Evolutionary conservation across 2,113 vertebrate species (phyloP).

Genomic region (Catharus bicknelli): DNA sequence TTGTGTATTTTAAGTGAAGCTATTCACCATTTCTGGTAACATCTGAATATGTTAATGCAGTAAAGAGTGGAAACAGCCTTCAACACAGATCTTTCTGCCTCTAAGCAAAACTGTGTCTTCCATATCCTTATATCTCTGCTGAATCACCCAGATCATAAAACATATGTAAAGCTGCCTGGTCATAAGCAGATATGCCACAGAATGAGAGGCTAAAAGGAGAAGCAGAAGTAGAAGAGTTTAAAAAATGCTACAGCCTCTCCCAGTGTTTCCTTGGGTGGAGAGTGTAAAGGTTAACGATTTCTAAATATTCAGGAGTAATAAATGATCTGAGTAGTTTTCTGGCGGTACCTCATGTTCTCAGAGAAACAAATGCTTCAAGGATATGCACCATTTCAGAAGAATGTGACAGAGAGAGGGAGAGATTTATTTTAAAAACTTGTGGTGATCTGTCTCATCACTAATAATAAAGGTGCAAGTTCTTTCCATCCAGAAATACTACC

Average conservation of each 20-base stretch:
- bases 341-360: slow-evolving; percentile 64
- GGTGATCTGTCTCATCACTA: slow-evolving; percentile 20
- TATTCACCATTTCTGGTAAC: slow-evolving; percentile 26
- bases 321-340: slow-evolving; percentile 68
- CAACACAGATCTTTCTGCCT: background rate
- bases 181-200: background rate
- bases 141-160: background rate
- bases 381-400: slow-evolving; percentile 64
- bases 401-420: slow-evolving; percentile 52
- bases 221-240: slow-evolving; percentile 20
- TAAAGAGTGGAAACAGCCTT: slow-evolving; percentile 6
- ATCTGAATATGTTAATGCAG: background rate
- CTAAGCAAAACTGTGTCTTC: background rate
- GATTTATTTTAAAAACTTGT: slow-evolving; percentile 38
- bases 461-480: background rate
- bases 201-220: background rate
- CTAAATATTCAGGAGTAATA: slow-evolving; percentile 69
- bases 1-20: slow-evolving; percentile 25
- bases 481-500: background rate
- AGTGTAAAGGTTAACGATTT: slow-evolving; percentile 65
- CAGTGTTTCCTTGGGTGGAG: slow-evolving; percentile 52
- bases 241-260: slow-evolving; percentile 27
- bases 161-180: background rate
- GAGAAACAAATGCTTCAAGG: slow-evolving; percentile 50
- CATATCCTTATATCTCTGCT: background rate